These are phyloP conservation scores for Platerodrilus igneus DNA, from an alignment of 2,888 invertebrate species.

Conservation along the genomic window DNA sequence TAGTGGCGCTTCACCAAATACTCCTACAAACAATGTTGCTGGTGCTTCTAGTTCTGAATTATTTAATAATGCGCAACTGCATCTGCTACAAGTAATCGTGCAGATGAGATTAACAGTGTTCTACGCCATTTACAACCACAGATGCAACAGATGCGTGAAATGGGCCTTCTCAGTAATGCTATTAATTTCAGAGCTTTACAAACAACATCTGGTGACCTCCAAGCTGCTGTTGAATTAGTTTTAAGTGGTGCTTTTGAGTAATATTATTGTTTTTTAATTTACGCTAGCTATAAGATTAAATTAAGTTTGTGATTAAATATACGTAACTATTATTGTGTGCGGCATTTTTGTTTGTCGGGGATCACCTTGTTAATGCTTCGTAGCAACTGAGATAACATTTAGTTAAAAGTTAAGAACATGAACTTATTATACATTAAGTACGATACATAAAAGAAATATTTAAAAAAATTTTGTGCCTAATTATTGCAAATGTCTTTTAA, in stretches of 20 bases:
- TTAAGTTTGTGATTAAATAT: no score
- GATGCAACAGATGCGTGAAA: conserved; percentile 79
- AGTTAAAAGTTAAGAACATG: no score
- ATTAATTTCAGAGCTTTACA: conserved; percentile 81
- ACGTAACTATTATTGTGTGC: no score
- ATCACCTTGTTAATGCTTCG: no score
- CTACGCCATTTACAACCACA: conserved; percentile 52
- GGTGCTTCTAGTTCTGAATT: conserved; percentile 58
- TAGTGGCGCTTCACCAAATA: conserved; percentile 33
- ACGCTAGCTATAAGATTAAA: no score
- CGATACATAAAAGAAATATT: no score
- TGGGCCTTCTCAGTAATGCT: conserved; percentile 82
- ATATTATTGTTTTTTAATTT: conserved; percentile 11
- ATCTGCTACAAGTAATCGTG: conserved; percentile 22
- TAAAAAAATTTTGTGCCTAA: no score
- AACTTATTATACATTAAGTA: no score
- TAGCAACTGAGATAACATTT: no score
- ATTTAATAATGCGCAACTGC: conserved; percentile 69
- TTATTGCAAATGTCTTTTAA: no score
- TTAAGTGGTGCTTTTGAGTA: conserved; percentile 59
- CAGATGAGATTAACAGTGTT: conserved; percentile 36
- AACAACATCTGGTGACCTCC: conserved; percentile 78
- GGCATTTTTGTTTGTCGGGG: no score
- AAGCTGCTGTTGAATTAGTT: conserved; percentile 86
- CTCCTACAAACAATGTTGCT: no score